These are phyloP conservation scores for Lycocerus yunnanus DNA, from an alignment of 2,888 invertebrate genomes.

Conservation along the genomic window DNA sequence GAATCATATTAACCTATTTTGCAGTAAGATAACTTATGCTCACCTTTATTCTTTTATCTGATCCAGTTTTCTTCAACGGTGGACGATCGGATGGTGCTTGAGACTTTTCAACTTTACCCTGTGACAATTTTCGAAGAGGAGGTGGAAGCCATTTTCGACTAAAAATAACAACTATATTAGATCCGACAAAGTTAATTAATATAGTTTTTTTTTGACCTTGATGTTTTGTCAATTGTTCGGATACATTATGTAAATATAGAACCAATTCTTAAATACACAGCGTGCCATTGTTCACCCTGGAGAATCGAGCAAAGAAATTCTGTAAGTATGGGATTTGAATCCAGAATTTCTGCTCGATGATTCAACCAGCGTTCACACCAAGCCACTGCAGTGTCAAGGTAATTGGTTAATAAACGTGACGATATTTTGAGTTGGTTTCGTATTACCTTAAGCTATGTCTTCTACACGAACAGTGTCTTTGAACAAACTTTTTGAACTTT, in stretches of 20 bases:
- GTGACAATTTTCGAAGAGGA: slow-evolving; percentile 84
- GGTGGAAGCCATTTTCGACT: slow-evolving; percentile 91
- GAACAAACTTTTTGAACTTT: slow-evolving; percentile 41
- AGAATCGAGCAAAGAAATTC: too few relatives aligned
- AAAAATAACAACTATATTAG: slow-evolving; percentile 48
- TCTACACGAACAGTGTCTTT: slow-evolving; percentile 32
- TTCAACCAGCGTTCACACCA: too few relatives aligned
- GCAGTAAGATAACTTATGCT: slow-evolving; percentile 27
- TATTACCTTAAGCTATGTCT: background rate
- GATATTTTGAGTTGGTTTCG: background rate
- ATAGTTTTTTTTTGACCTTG: too few relatives aligned
- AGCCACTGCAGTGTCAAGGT: too few relatives aligned
- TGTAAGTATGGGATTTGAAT: too few relatives aligned
- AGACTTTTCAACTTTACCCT: slow-evolving; percentile 82
- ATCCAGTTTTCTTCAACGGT: slow-evolving; percentile 76
- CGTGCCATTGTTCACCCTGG: too few relatives aligned
- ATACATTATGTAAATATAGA: too few relatives aligned
- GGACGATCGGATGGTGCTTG: slow-evolving; percentile 60
- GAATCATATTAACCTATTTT: slow-evolving; percentile 4
- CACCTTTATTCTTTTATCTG: slow-evolving; percentile 86
- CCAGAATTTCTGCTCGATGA: too few relatives aligned
- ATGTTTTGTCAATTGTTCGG: too few relatives aligned
- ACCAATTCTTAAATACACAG: too few relatives aligned
- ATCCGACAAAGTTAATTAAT: background rate
- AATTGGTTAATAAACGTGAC: too few relatives aligned